Evolutionary conservation across 2,888 invertebrate species (phyloP).

Genomic region (Campoplex nolae): DNA sequence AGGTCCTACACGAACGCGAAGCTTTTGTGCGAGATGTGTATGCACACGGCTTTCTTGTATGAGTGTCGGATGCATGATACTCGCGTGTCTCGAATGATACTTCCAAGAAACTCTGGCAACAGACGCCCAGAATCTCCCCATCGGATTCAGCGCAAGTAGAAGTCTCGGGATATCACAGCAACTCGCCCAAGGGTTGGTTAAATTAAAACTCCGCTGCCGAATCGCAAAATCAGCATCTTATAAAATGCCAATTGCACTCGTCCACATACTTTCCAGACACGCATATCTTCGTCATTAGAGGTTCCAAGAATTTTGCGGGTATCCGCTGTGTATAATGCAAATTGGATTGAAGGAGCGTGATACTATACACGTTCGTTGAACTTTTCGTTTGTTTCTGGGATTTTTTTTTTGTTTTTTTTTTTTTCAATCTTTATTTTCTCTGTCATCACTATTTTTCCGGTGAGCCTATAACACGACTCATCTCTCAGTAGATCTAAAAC

Average conservation of each 20-base stretch:
- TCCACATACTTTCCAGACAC: conserved; percentile 18
- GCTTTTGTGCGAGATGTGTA: conserved; percentile 20
- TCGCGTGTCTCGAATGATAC: conserved; percentile 65
- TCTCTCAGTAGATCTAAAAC: not conserved
- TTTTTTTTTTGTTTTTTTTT: not conserved
- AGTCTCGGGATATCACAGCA: conserved; percentile 31
- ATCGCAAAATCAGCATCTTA: conserved; percentile 55
- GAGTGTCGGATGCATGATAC: conserved; percentile 57
- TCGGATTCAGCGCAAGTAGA: not conserved
- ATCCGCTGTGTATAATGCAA: conserved; percentile 70
- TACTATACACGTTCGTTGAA: conserved; percentile 31
- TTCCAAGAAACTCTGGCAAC: conserved; percentile 43
- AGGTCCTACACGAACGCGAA: conserved; percentile 30
- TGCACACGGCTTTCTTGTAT: conserved; percentile 16
- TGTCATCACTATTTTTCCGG: not conserved
- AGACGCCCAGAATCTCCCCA: conserved; percentile 26
- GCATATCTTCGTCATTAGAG: conserved; percentile 75
- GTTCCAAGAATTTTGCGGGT: conserved; percentile 68
- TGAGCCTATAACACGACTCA: not conserved
- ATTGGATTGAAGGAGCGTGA: conserved; percentile 22
- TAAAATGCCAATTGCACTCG: conserved; percentile 50
- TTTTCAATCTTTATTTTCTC: not conserved
- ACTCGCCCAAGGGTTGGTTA: conserved; percentile 36
- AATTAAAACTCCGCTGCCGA: conserved; percentile 42
- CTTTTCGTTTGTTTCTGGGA: too few species aligned